Evolutionary conservation across 1,140 invertebrate species (phyloP), one percentile per base, ranked within the genome.

Genomic region (Panonychus citri): DNA sequence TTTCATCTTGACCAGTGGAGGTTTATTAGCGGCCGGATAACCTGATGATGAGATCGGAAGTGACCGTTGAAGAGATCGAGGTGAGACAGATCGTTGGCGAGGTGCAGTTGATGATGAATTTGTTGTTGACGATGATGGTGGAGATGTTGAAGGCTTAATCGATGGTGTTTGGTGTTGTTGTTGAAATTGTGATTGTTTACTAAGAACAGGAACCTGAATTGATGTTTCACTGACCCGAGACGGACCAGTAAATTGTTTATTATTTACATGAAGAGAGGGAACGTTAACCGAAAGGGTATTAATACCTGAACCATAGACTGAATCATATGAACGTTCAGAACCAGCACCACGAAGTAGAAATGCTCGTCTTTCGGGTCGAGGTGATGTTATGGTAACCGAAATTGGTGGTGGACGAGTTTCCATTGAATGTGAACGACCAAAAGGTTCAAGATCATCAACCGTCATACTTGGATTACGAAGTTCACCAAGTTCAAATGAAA

Each of bases 301-400:
- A 12, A 27, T 40, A 37, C 46, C 28, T 50, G 34, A 25, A 50
- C 24, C 51, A 53, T 19, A 27, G 19, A 39, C 26, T 13, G 17
- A 37, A 39, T 28, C 37, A 48, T 26, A 43, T 15, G 17, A 17
- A 15, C 25, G 8, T 27, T 28, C 49, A 27, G 21, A 12, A 30
- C 49, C 49, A 17, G 49, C 49, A 24, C 62, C 59, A 53, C 62
- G 58, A 21, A 67, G 56, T 25, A 65, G 60, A 53, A 62, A 64
- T 3, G 61, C 60, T 37, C 66, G 58, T 42, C 64, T 56, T 46
- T 65, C 64, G 3, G 64, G 66, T 56, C 62, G 55, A 19, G 64
- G 64, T 42, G 62, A 62, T 8, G 62, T 63, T 3, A 63, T 49
- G 3, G 59, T 63, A 8, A 63, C 62, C 13, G 39, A 39, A 42